Base-by-base conservation (phyloP, 2,797 vertebrate genomes). In the Gouania willdenowi region DNA sequence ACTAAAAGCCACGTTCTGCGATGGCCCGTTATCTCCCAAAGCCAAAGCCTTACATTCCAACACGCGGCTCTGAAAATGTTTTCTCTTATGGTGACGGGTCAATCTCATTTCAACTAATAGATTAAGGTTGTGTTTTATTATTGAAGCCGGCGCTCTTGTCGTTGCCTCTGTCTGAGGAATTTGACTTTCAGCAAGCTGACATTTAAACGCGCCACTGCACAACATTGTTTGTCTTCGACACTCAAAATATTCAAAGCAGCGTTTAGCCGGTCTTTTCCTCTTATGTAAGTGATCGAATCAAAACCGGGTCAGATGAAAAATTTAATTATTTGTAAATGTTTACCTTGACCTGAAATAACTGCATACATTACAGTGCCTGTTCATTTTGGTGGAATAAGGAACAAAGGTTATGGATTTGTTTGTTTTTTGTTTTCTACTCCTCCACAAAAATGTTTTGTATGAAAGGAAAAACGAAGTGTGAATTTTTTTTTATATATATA, bases 341-440 rank as follows among this genome's bases (percentile, higher is more conserved):
- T 69, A 69, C 66, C 61, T 77, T 69, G 74, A 77, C 71, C 71
- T 3, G 37, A 50, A 32, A 6, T 7, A 25, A 12, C 45, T 50
- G 12, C 43, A n/a, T 73, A 76, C 56, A 75, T 75, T 63, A 52
- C 50, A 24, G 34, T 45, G n/a, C 16, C 40, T 34, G 55, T 58
- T 54, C 67, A 65, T 30, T 27, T 31, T 47, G 38, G 48, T 41
- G 43, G 45, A 71, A 71, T 49, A 55, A 58, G n/a, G 40, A 71
- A 56, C 55, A 52, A 50, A 68, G 49, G n/a, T n/a, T n/a, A n/a
- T n/a, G n/a, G n/a, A n/a, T n/a, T n/a, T n/a, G n/a, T n/a, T n/a
- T n/a, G n/a, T n/a, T n/a, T n/a, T n/a, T n/a, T n/a, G n/a, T n/a
- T n/a, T n/a, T n/a, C n/a, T n/a, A n/a, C n/a, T n/a, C n/a, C n/a